phyloP scores from a whole-genome alignment of 2,888 invertebrate genomes.

The Chymomyza caudatula region DNA sequence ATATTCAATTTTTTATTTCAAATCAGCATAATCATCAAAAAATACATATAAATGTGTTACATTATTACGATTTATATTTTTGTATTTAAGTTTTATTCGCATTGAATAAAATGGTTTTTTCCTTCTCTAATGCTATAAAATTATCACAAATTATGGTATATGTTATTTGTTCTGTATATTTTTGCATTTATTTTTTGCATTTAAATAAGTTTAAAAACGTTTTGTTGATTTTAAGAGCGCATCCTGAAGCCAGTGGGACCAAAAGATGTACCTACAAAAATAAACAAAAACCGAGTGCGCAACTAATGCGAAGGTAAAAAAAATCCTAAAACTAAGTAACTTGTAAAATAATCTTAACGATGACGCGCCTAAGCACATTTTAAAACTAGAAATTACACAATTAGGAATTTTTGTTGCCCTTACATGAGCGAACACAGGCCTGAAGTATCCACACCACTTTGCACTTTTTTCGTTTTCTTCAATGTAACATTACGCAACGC shows the following conservation, averaged over 20 bases:
- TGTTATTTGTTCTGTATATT: slow-evolving; percentile 37
- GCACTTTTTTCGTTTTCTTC: slow-evolving; percentile 84
- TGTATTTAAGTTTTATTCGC: not conserved
- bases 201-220: not conserved
- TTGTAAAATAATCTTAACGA: slow-evolving; percentile 49
- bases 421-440: slow-evolving; percentile 93
- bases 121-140: slow-evolving; percentile 39
- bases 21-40: not conserved
- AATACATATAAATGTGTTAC: not conserved
- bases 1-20: not conserved
- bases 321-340: slow-evolving; percentile 64
- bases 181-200: slow-evolving; percentile 44
- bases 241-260: not conserved
- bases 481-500: slow-evolving; percentile 83
- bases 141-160: slow-evolving; percentile 66
- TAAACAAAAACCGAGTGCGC: slow-evolving; percentile 31
- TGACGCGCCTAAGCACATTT: not conserved
- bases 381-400: slow-evolving; percentile 27
- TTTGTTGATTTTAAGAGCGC: not conserved
- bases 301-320: slow-evolving; percentile 26
- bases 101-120: not conserved
- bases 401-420: slow-evolving; percentile 56
- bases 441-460: slow-evolving; percentile 88
- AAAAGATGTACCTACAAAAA: slow-evolving; percentile 41
- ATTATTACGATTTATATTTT: not conserved